Evolutionary conservation across 2,888 invertebrate species (phyloP).

Genomic region (Schizotus pectinicornis): DNA sequence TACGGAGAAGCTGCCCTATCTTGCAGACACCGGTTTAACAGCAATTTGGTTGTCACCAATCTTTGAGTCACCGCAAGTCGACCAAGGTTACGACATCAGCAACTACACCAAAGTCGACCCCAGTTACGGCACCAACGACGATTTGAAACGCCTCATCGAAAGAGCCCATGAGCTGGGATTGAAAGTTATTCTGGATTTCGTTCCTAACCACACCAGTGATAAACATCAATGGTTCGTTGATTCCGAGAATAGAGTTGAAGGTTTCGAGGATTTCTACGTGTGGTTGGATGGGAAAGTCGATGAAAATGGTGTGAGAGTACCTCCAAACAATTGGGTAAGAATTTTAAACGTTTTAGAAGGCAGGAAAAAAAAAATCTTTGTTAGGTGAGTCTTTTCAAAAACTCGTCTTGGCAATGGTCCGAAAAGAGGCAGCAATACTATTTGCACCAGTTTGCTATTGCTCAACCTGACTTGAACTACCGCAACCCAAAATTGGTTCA

Average conservation of each 20-base stretch:
- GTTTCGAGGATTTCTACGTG: slow-evolving; percentile 76
- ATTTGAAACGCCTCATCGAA: slow-evolving; percentile 68
- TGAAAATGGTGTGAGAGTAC: slow-evolving; percentile 56
- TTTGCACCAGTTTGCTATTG: slow-evolving; percentile 76
- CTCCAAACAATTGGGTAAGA: slow-evolving; percentile 81
- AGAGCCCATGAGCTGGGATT: slow-evolving; percentile 65
- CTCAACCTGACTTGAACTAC: slow-evolving; percentile 85
- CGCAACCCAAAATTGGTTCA: slow-evolving; percentile 71
- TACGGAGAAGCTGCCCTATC: slow-evolving; percentile 45
- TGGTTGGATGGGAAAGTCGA: slow-evolving; percentile 71
- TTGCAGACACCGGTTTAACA: slow-evolving; percentile 69
- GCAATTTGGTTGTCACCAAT: slow-evolving; percentile 88
- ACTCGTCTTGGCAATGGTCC: slow-evolving; percentile 63
- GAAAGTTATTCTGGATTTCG: slow-evolving; percentile 59
- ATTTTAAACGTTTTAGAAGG: background rate
- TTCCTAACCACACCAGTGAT: slow-evolving; percentile 72
- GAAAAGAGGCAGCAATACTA: slow-evolving; percentile 73
- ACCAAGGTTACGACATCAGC: slow-evolving; percentile 88
- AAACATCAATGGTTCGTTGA: slow-evolving; percentile 81
- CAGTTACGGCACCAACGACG: slow-evolving; percentile 74
- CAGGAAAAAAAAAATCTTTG: too few species aligned
- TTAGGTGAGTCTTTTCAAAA: slow-evolving; percentile 47
- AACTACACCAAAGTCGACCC: slow-evolving; percentile 76
- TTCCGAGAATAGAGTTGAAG: slow-evolving; percentile 66
- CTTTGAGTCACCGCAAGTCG: slow-evolving; percentile 81